Base-by-base conservation (phyloP, 2,797 vertebrate genomes). In the Cephalopachus bancanus region DNA sequence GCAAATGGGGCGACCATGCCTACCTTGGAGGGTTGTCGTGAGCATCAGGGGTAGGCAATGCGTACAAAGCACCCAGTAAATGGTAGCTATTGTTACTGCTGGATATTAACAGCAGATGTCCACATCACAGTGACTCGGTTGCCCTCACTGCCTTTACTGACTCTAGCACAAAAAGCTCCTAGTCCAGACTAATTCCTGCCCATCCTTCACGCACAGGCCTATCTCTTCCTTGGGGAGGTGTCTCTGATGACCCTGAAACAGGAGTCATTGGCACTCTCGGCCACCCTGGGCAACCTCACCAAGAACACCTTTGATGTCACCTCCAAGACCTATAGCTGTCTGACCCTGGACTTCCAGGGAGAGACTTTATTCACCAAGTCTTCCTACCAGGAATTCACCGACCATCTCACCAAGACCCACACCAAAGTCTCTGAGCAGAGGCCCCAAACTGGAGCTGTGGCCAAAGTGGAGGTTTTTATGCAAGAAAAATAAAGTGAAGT, bases 111-210 rank as follows among this genome's bases (percentile, higher is more conserved):
- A 24, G 53, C 28, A 44, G 37, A 33, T 0, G n/a, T 51, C 83
- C 28, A 22, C 20, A 6, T 2, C 17, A 51, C 0, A 19, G 80
- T 3, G 30, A 17, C 71, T 3, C 1, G 8, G 24, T 0, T 0
- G 7, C 0, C n/a, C 79, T 84, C 19, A 33, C 1, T 17, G 49
- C 24, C 49, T 14, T 60, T n/a, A 60, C 53, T 80, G 72, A 59
- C 15, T 22, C 44, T 30, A 64, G 20, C 37, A 10, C 0, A 11
- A 44, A 33, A 69, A 51, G 44, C 60, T 65, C 17, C 75, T 1
- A 44, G 49, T 2, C 5, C 20, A 30, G n/a, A 65, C 24, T 83
- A 7, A 4, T 2, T 62, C 28, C 62, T 17, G 62, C 62, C 67
- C 37, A 1, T 14, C 59, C 74, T 33, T 3, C 17, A 37, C n/a